These are phyloP conservation scores for Poecilobothrus nobilitatus DNA, from an alignment of 2,888 invertebrate species.

Conservation along the genomic window DNA sequence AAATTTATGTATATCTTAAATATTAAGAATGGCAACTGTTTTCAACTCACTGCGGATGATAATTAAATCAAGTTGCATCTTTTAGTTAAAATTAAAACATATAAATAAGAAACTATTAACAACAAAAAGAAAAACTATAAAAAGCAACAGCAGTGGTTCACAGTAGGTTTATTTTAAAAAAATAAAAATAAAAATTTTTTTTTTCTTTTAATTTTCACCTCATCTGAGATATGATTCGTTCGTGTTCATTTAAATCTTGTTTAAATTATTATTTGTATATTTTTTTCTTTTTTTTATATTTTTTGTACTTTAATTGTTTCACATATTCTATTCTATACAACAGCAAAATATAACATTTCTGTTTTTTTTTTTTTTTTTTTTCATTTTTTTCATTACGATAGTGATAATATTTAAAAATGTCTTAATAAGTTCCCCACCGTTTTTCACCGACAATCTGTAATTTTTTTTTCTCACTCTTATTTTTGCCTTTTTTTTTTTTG, in stretches of 20 bases:
- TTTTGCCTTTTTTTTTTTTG: neutral
- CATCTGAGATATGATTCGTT: neutral
- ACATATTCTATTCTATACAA: too few relatives aligned
- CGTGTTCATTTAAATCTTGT: neutral
- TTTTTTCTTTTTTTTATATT: neutral
- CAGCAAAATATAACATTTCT: too few relatives aligned
- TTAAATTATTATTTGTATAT: neutral
- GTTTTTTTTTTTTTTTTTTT: neutral
- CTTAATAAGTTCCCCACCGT: neutral
- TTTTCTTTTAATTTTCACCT: constrained; percentile 6
- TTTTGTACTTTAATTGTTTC: neutral
- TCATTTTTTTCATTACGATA: neutral
- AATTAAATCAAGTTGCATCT: constrained; percentile 4
- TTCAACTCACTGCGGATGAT: neutral
- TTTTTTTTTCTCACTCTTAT: neutral
- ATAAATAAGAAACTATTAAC: too few relatives aligned
- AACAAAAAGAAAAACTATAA: too few relatives aligned
- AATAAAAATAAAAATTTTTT: too few relatives aligned
- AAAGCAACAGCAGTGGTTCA: neutral
- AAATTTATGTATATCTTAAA: neutral
- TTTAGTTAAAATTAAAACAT: neutral
- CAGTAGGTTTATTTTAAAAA: neutral
- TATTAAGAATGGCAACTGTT: neutral
- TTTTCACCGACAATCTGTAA: neutral
- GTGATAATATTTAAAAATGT: constrained; percentile 1